Base-by-base conservation (phyloP, 2,888 invertebrate species). In the Pollenia griseotomentosa region DNA sequence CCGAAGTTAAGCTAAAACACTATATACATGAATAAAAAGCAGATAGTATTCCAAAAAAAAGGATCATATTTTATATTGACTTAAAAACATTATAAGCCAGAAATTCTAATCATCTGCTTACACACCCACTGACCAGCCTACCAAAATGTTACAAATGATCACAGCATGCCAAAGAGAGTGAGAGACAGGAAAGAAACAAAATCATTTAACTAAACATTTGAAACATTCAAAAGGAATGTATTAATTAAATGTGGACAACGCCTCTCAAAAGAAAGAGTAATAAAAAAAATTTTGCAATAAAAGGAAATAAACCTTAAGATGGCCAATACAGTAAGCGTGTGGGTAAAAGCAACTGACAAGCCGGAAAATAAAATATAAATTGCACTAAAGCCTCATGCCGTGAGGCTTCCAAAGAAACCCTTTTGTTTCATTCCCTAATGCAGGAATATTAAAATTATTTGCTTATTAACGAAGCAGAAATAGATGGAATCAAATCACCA, bases 161-260 rank as follows among this genome's bases (percentile, higher is more conserved):
- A 1, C 71, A 70, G 55, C 65, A 44, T 55, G 57, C n/a, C 53
- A 23, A 16, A 23, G 23, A 61, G 51, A 19, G n/a, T 55, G 14
- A 11, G 55, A 40, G 40, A 44, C 33, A 53, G 23, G 55, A 19
- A 2, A 40, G 51, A 65, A 19, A 33, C 53, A 51, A 66, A 44
- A 57, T 53, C 61, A 68, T 68, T 74, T 59, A 66, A 66, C 71
- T 33, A 66, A 83, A 83, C 44, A 66, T 79, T 61, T 71, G n/a
- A 73, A 61, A 70, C 55, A 80, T 84, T 68, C 42, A 46, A 83
- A 83, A 73, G 55, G 74, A 83, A 83, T 78, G 83, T 88, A 88
- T 88, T 88, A 88, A 88, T 88, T 88, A 88, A 88, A 88, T 85
- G 53, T 71, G 83, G 63, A 66, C 71, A 85, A 88, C 88, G 88